These are phyloP conservation scores for Iselma pallidipennis DNA, from an alignment of 2,888 invertebrate genomes.

Conservation along the genomic window DNA sequence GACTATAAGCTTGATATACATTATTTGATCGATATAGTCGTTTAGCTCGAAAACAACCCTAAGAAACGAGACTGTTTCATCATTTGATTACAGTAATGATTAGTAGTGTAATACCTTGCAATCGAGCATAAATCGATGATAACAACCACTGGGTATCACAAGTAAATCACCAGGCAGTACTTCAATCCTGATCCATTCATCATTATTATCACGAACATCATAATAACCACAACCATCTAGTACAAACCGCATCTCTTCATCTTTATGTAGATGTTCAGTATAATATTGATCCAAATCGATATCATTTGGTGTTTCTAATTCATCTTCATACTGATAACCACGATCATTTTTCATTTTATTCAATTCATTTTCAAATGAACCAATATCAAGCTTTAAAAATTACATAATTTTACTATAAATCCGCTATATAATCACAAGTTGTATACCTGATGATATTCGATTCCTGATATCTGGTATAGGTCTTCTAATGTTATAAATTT, in stretches of 20 bases:
- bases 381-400: slow-evolving; percentile 55
- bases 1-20: slow-evolving; percentile 85
- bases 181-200: slow-evolving; percentile 88
- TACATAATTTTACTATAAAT: slow-evolving; percentile 3
- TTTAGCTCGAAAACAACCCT: slow-evolving; percentile 61
- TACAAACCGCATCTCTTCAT: slow-evolving; percentile 90
- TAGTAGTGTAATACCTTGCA: slow-evolving; percentile 60
- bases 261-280: slow-evolving; percentile 88
- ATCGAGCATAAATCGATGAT: slow-evolving; percentile 91
- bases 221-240: slow-evolving; percentile 89
- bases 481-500: slow-evolving; percentile 67
- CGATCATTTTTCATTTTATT: slow-evolving; percentile 70
- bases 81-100: neutral
- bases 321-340: slow-evolving; percentile 81
- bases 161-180: slow-evolving; percentile 83
- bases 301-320: slow-evolving; percentile 76
- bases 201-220: slow-evolving; percentile 80
- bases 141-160: slow-evolving; percentile 90
- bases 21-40: slow-evolving; percentile 89
- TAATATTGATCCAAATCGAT: slow-evolving; percentile 83
- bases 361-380: slow-evolving; percentile 66
- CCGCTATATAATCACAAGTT: neutral
- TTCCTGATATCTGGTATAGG: slow-evolving; percentile 71
- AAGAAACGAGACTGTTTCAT: neutral
- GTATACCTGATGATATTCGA: slow-evolving; percentile 78